Conservation (phyloP, 2,888 invertebrate species). For the Noctua janthe region DNA sequence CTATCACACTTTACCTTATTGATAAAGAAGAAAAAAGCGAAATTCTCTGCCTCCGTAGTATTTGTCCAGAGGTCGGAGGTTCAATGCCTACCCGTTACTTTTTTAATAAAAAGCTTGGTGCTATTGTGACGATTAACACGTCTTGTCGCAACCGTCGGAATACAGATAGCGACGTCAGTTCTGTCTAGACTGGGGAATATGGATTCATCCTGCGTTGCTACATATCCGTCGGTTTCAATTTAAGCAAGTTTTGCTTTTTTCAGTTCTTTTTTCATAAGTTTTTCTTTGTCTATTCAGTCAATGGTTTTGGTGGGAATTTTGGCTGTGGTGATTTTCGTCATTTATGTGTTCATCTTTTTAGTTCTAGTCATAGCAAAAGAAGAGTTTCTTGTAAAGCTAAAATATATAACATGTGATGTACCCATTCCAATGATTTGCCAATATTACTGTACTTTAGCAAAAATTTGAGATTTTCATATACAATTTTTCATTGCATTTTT, state of each 20-base stretch:
- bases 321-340: neutral
- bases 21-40: conserved; percentile 39
- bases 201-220: conserved; percentile 58
- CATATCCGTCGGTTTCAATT: conserved; percentile 63
- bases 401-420: neutral
- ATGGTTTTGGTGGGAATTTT: neutral
- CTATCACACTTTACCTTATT: conserved; percentile 36
- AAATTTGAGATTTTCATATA: neutral
- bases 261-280: conserved; percentile 26
- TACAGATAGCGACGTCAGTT: conserved; percentile 61
- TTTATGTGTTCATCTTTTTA: neutral
- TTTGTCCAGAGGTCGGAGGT: conserved; percentile 57
- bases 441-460: neutral
- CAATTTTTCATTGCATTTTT: conserved; percentile 3
- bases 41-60: conserved; percentile 37
- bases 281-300: neutral
- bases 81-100: conserved; percentile 62
- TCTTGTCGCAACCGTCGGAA: conserved; percentile 62
- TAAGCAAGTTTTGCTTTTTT: conserved; percentile 48
- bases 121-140: conserved; percentile 68
- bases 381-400: neutral
- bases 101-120: conserved; percentile 66
- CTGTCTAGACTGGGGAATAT: conserved; percentile 65
- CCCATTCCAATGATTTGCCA: neutral
- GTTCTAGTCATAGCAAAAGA: neutral